Base-by-base conservation (phyloP, 2,888 invertebrate genomes). In the Agonopterix heracliana region DNA sequence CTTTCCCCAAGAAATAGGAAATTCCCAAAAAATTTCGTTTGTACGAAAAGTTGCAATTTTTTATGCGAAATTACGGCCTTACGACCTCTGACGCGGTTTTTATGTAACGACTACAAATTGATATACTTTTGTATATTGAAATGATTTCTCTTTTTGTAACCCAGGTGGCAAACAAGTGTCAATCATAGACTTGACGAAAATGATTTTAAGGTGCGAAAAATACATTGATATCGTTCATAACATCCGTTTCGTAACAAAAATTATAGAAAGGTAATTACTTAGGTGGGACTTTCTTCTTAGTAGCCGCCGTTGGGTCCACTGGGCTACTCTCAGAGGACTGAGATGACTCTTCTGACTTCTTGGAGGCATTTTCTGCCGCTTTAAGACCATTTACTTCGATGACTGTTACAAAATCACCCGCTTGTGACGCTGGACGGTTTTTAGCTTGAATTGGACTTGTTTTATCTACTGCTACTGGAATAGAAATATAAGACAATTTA, bases 321-420 rank as follows among this genome's bases (percentile, higher is more conserved):
- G 92, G 90, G 63, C 91, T 91, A 59, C 89, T 89, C 47, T 89
- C 87, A 9, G 87, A 78, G 7, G 87, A 80, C 53, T 78, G 78
- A n/a, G 79, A 71, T 10, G 81, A 78, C 14, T 85, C 84, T 46
- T 87, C 84, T 43, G 71, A 62, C 60, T 81, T 84, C 63, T 85
- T 86, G 17, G 74, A 71, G 53, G 81, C 81, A 69, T 75, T 78
- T 66, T 88, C 86, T 51, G 88, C 89, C 61, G 89, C 84, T 71
- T 93, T 93, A 66, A 92, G 86, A 75, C 95, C 96, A 80, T 95
- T 96, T 40, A 96, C 95, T 91, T 95, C 95, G 66, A 96, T 96
- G 59, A 96, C 96, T 54, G 96, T 96, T 59, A 96, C 93, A 84
- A 96, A 96, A 81, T 95, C 89, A 73, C 81, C 89, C 57, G 79